Base-by-base conservation (phyloP, 2,113 vertebrate species). In the Corvus cornix region DNA sequence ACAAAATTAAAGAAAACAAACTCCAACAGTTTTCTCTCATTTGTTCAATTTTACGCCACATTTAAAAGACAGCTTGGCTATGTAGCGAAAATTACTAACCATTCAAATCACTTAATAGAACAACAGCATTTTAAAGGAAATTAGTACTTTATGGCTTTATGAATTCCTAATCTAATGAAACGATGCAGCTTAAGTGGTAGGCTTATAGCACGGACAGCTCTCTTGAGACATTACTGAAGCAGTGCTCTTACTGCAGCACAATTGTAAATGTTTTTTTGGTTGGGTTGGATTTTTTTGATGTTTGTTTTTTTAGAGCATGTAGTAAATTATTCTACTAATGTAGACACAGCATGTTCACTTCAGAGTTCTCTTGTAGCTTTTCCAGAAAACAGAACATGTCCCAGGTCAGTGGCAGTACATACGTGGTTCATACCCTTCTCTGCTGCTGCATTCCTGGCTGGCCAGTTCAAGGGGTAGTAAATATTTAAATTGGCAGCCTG, bases 401-500 rank as follows among this genome's bases (percentile, higher is more conserved):
- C 44, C 78, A 78, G 69, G 74, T 69, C 87, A 69, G 84, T 58
- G 74, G 84, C 78, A 89, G 74, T 21, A 35, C n/a, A 9, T 13
- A 4, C 0, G 9, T 58, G 62, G 69, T 58, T 33, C 26, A 14
- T 78, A 17, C 49, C 69, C 66, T 43, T 72, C 46, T 37, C 80
- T 84, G 39, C 88, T 68, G 51, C 87, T 49, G 88, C 8, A 11
- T 88, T 87, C 82, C 67, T 87, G 74, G 24, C 77, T 88, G 76
- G 75, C 77, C 96, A 84, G 49, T 67, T 89, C 66, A 93, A 95
- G 83, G 90, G 48, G 69, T 82, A 81, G 86, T 95, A 96, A 96
- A 97, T 95, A 96, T 93, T 98, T 85, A 85, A 93, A 58, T 76
- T 97, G 96, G 96, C 96, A 96, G 90, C 93, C 21, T 85, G 66